These are phyloP conservation scores for Cyphomyrus discorhynchus DNA, from an alignment of 2,113 vertebrate genomes.

Conservation along the genomic window DNA sequence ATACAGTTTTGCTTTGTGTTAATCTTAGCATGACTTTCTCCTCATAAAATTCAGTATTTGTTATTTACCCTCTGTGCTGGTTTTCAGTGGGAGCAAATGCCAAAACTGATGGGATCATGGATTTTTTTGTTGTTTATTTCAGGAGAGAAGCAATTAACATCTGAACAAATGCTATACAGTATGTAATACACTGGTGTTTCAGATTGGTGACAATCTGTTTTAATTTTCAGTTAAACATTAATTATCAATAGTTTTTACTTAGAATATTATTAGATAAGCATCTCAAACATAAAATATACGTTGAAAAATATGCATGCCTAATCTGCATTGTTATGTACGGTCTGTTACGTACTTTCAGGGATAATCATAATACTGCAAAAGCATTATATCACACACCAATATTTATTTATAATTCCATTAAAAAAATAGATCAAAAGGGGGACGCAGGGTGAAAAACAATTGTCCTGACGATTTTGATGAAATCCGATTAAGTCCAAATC, in stretches of 20 bases:
- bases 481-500: not conserved
- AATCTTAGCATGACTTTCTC: not conserved
- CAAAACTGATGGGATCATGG: not conserved
- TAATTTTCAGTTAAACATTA: not conserved
- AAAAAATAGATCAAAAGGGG: not conserved
- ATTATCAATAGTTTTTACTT: not conserved
- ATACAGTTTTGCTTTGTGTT: not conserved
- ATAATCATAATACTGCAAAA: not conserved
- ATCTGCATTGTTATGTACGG: not conserved
- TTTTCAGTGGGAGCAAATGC: not conserved
- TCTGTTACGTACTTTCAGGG: not conserved
- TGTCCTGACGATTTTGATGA: conserved; percentile 15
- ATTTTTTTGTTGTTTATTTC: not conserved
- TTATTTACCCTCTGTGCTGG: not conserved
- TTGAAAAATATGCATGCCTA: not conserved
- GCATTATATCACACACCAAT: not conserved
- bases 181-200: not conserved
- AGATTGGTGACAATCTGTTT: not conserved
- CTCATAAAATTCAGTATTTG: not conserved
- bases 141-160: not conserved
- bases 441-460: not conserved
- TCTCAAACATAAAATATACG: not conserved
- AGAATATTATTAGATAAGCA: not conserved
- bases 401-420: not conserved
- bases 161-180: not conserved